Conservation (phyloP, 1,140 invertebrate species). For the Drosophila ficusphila region DNA sequence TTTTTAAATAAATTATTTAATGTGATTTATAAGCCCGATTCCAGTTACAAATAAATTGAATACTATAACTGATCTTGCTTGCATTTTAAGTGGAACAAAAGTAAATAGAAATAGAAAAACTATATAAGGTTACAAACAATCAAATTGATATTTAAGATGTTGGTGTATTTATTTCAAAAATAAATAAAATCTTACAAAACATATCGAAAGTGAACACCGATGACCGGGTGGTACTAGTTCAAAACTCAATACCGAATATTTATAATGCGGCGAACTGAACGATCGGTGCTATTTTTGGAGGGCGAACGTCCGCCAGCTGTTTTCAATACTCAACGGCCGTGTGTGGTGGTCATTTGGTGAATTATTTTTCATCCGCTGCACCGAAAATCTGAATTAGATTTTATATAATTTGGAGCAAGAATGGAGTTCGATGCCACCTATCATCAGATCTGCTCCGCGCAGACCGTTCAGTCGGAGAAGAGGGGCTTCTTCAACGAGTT, state of each 20-base stretch:
- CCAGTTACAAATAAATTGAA: conserved; percentile 72
- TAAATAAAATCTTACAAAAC: background rate
- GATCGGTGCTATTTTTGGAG: conserved; percentile 74
- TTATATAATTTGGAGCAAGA: conserved; percentile 53
- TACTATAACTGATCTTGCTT: conserved; percentile 25
- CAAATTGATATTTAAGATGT: no score
- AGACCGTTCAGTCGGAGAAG: conserved; percentile 86
- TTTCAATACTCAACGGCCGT: conserved; percentile 49
- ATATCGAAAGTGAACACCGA: conserved; percentile 34
- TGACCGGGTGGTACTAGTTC: conserved; percentile 33
- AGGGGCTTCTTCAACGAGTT: conserved; percentile 87
- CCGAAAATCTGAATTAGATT: conserved; percentile 31
- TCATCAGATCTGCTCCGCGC: conserved; percentile 85
- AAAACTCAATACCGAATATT: conserved; percentile 44
- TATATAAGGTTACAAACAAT: no score
- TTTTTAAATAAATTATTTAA: conserved; percentile 80
- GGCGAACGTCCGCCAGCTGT: conserved; percentile 60
- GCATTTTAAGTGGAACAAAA: conserved; percentile 24
- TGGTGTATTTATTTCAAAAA: background rate
- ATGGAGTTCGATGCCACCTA: conserved; percentile 80
- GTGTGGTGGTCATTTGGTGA: conserved; percentile 17
- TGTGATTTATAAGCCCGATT: conserved; percentile 78
- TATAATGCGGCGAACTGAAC: conserved; percentile 62
- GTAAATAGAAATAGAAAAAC: background rate
- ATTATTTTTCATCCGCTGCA: conserved; percentile 22